A percentile compares a stretch with the other conserved stretches of the same genome.
These are phyloP conservation scores for Engystomops pustulosus DNA, from an alignment of 2,113 vertebrate species.

Conservation along the genomic window DNA sequence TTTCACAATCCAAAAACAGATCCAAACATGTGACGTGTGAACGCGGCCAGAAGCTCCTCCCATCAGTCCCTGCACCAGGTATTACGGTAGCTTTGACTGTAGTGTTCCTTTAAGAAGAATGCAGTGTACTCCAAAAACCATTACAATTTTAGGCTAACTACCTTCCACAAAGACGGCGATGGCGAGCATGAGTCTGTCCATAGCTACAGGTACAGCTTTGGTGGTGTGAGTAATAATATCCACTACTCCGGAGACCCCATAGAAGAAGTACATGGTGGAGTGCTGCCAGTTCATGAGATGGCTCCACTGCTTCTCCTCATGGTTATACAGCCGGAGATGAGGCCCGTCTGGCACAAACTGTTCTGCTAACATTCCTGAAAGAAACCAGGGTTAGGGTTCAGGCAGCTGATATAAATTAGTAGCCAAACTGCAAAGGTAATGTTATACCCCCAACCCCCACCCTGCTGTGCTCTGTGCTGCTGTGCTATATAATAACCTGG, in stretches of 20 bases:
- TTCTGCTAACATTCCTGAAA: slow-evolving; percentile 85
- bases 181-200: slow-evolving; percentile 83
- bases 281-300: slow-evolving; percentile 92
- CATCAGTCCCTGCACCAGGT: too few species aligned
- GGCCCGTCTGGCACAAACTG: slow-evolving; percentile 84
- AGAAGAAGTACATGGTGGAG: slow-evolving; percentile 94
- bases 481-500: too few species aligned
- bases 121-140: too few species aligned
- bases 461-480: too few species aligned
- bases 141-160: too few species aligned
- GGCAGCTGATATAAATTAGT: neutral
- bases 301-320: slow-evolving; percentile 81
- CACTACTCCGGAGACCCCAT: slow-evolving; percentile 79
- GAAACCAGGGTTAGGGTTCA: slow-evolving; percentile 18
- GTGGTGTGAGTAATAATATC: slow-evolving; percentile 81
- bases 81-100: too few species aligned
- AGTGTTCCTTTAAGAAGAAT: too few species aligned
- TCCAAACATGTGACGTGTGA: too few species aligned
- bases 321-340: slow-evolving; percentile 81
- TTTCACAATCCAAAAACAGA: too few species aligned
- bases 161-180: slow-evolving; percentile 91
- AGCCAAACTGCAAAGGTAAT: too few species aligned
- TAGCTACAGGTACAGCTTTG: slow-evolving; percentile 76
- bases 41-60: too few species aligned
- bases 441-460: too few species aligned